Base-by-base conservation (phyloP, 2,888 invertebrate species). In the Boloria euphrosyne region DNA sequence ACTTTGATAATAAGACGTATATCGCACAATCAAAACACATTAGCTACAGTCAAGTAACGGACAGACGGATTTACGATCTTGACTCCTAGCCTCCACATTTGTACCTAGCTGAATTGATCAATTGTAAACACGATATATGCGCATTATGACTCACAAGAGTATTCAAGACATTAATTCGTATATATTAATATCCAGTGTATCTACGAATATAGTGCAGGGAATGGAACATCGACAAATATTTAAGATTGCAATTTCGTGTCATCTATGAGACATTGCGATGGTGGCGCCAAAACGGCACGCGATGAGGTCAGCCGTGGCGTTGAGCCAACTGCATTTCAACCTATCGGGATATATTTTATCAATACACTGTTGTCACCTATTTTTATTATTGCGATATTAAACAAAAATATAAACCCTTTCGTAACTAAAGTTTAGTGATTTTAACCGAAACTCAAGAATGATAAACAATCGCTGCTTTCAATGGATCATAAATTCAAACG, bases 231-330 rank as follows among this genome's bases (percentile, higher is more conserved):
- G 67, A 69, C 52, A 65, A 50, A 64, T 50, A 38, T 53, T 58
- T 65, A 50, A 50, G 54, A 46, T 51, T n/a, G 77, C 77, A 75
- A 81, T 85, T 87, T 86, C 86, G 87, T 86, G 86, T 86, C 86
- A 86, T 85, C 87, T 85, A 80, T 77, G 87, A 83, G 82, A 73
- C 77, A 79, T 80, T 79, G 73, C 80, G 79, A 81, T 78, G 75
- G 84, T 88, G 90, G 89, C 90, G 90, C 89, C 90, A 84, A 89
- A 89, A 83, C 80, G 80, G 80, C 79, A 75, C 76, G 82, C 87
- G 87, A 87, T 87, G 89, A 89, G 88, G 89, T 89, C 89, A 87
- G 68, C 73, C 71, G 81, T 78, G 66, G 66, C 63, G 62, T 44
- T 43, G 16, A n/a, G 65, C 65, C 60, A 60, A 65, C 49, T 65